These are phyloP conservation scores for Lepidonotus clava DNA, from an alignment of 2,888 invertebrate species.

Conservation along the genomic window DNA sequence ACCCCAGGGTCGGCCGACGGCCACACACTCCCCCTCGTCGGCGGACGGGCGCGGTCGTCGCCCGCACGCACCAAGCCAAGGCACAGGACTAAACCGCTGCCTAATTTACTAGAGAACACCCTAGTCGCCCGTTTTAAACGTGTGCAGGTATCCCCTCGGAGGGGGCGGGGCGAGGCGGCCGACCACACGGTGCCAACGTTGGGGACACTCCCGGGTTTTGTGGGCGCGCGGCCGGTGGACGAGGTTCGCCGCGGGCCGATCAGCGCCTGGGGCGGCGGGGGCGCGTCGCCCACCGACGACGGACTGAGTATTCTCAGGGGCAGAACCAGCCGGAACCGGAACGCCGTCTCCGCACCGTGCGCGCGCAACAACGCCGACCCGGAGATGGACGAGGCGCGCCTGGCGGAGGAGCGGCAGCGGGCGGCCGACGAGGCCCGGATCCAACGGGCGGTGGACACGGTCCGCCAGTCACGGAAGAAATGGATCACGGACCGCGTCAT, in stretches of 20 bases:
- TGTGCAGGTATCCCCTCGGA: neutral
- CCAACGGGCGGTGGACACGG: neutral
- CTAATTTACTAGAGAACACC: conserved; percentile 9
- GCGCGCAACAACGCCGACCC: neutral
- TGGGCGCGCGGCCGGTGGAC: neutral
- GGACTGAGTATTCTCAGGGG: neutral
- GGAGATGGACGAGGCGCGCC: neutral
- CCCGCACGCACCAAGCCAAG: neutral
- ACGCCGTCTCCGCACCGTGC: conserved; percentile 4
- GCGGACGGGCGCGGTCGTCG: neutral
- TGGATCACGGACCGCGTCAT: neutral
- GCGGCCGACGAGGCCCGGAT: conserved; percentile 13
- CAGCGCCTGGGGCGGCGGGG: neutral
- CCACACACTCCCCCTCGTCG: neutral
- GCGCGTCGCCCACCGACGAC: neutral
- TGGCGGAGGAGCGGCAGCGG: neutral
- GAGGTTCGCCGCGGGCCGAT: neutral
- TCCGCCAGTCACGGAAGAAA: neutral
- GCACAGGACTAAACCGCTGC: neutral
- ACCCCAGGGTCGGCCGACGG: neutral
- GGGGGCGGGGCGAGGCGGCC: neutral
- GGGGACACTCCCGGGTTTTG: neutral
- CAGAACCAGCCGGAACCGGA: neutral
- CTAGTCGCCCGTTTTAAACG: conserved; percentile 25
- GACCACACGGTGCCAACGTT: neutral